Evolutionary conservation across 1,140 invertebrate species (phyloP).

Genomic region (Phocides pigmalion): DNA sequence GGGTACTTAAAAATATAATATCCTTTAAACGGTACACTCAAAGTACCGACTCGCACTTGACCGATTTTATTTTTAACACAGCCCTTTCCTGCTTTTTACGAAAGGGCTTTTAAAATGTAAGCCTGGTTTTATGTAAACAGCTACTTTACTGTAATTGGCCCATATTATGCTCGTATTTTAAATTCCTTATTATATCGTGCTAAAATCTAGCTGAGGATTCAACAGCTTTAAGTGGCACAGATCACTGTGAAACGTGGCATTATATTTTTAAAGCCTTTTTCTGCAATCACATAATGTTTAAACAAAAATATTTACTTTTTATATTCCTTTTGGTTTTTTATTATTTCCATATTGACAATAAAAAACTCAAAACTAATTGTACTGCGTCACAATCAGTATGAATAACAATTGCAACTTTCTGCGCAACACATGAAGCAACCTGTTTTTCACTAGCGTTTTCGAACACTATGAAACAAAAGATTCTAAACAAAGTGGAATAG

Average conservation of each 20-base stretch:
- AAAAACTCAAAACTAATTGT: too few relatives aligned
- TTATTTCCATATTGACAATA: too few relatives aligned
- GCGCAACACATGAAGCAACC: too few relatives aligned
- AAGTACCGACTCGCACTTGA: background rate
- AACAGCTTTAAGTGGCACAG: background rate
- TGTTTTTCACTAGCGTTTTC: too few relatives aligned
- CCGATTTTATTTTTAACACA: slow-evolving; percentile 1
- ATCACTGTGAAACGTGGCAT: background rate
- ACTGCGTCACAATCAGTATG: too few relatives aligned
- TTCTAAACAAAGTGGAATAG: too few relatives aligned
- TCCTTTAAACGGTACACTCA: background rate
- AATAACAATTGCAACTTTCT: too few relatives aligned
- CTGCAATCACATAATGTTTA: too few relatives aligned
- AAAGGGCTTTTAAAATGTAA: slow-evolving; percentile 1
- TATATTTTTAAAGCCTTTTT: background rate
- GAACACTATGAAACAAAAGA: too few relatives aligned
- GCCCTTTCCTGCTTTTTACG: slow-evolving; percentile 11
- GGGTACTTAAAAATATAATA: too few relatives aligned
- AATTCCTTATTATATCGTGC: slow-evolving; percentile 1
- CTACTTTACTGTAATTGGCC: slow-evolving; percentile 10
- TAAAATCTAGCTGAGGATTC: background rate
- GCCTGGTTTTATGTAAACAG: background rate
- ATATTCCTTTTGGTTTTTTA: too few relatives aligned
- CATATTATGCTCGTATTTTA: slow-evolving; percentile 1
- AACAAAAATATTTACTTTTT: background rate